A percentile compares a stretch with the other conserved stretches of the same genome.
Evolutionary conservation across 1,140 invertebrate species (phyloP).

Genomic region (Formica selysi): DNA sequence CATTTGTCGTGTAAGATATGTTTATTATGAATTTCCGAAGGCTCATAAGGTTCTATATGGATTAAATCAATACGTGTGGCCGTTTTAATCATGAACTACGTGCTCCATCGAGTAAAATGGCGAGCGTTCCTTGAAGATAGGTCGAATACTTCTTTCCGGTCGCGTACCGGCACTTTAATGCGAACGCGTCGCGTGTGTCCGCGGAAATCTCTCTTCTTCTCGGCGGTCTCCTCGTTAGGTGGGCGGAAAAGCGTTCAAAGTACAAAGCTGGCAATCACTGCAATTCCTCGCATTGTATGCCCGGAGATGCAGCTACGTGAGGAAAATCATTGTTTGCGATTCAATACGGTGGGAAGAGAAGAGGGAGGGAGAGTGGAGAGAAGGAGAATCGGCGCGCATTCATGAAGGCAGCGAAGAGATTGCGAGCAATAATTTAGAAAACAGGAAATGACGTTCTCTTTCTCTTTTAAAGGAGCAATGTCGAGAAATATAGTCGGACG

Average conservation of each 20-base stretch:
- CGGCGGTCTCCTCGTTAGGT: slow-evolving; percentile 33
- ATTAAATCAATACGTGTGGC: slow-evolving; percentile 8
- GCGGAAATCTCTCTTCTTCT: slow-evolving; percentile 56
- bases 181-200: slow-evolving; percentile 53
- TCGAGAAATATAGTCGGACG: background rate
- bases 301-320: slow-evolving; percentile 68
- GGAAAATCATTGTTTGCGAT: slow-evolving; percentile 72
- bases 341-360: slow-evolving; percentile 28
- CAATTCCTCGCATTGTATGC: slow-evolving; percentile 72
- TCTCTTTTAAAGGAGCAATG: slow-evolving; percentile 22
- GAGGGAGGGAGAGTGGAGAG: background rate
- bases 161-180: slow-evolving; percentile 45
- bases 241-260: slow-evolving; percentile 40
- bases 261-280: slow-evolving; percentile 73
- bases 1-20: background rate
- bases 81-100: slow-evolving; percentile 38
- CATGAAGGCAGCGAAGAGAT: slow-evolving; percentile 47
- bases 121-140: background rate
- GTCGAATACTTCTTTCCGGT: slow-evolving; percentile 47
- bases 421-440: slow-evolving; percentile 66
- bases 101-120: slow-evolving; percentile 35
- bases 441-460: slow-evolving; percentile 39
- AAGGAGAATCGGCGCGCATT: slow-evolving; percentile 39
- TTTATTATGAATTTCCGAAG: background rate
- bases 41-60: background rate